Conservation (phyloP, 2,797 vertebrate genomes). For the Bucorvus abyssinicus region DNA sequence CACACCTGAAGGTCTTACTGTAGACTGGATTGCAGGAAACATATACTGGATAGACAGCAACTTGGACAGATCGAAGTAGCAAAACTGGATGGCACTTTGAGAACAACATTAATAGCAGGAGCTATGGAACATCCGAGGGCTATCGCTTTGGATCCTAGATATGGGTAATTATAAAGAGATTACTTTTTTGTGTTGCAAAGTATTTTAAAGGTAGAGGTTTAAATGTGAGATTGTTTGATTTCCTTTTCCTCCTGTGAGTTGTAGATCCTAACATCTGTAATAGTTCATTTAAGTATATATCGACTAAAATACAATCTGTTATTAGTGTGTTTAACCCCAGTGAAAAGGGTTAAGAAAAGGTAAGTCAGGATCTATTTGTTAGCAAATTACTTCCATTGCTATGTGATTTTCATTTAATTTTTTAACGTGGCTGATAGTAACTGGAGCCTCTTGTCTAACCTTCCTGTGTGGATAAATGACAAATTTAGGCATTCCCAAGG, state of each 20-base stretch:
- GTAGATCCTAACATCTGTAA: neutral
- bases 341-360: neutral
- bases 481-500: neutral
- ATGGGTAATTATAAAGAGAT: conserved; percentile 80
- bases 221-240: neutral
- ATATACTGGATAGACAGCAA: conserved; percentile 99
- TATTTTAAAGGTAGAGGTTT: neutral
- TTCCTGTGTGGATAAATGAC: neutral
- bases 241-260: neutral
- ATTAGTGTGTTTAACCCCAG: neutral
- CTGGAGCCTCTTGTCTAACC: neutral
- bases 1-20: conserved; percentile 94
- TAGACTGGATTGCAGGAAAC: conserved; percentile 97
- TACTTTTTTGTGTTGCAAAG: fast-evolving
- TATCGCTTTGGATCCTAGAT: conserved; percentile 94
- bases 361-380: neutral
- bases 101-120: conserved; percentile 92
- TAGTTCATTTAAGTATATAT: neutral
- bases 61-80: conserved; percentile 98
- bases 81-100: conserved; percentile 90
- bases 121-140: conserved; percentile 98
- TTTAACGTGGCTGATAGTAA: neutral
- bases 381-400: neutral
- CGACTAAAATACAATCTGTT: neutral
- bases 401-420: neutral